Evolutionary conservation across 2,113 vertebrate species (phyloP).

Genomic region (Alces alces): DNA sequence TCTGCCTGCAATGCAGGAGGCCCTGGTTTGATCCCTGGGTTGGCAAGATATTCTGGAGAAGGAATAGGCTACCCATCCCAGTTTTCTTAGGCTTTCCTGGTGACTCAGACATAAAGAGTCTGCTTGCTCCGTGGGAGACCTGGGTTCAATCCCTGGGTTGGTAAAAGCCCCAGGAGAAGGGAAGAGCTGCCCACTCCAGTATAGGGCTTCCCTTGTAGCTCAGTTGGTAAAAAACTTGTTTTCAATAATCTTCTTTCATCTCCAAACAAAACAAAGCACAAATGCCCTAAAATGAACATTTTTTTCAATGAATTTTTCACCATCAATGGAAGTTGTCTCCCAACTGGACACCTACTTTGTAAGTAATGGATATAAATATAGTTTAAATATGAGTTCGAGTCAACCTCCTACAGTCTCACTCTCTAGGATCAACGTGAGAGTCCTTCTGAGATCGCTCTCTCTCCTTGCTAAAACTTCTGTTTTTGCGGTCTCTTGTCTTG

Average conservation of each 20-base stretch:
- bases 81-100: background rate
- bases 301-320: conserved; percentile 3
- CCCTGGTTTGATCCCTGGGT: background rate
- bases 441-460: background rate
- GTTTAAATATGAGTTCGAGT: background rate
- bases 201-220: background rate
- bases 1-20: background rate
- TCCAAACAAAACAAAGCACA: background rate
- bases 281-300: background rate
- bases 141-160: background rate
- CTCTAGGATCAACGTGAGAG: background rate
- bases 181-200: background rate
- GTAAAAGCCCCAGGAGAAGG: background rate
- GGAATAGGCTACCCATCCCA: background rate
- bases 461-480: background rate
- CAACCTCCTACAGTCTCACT: background rate
- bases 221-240: background rate
- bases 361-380: background rate
- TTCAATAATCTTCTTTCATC: background rate
- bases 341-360: background rate
- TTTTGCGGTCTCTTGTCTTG: background rate
- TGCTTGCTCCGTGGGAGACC: background rate
- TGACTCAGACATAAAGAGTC: background rate
- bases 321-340: background rate
- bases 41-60: background rate